Base-by-base conservation (phyloP, 2,888 invertebrate genomes). In the Stomorhina lunata region DNA sequence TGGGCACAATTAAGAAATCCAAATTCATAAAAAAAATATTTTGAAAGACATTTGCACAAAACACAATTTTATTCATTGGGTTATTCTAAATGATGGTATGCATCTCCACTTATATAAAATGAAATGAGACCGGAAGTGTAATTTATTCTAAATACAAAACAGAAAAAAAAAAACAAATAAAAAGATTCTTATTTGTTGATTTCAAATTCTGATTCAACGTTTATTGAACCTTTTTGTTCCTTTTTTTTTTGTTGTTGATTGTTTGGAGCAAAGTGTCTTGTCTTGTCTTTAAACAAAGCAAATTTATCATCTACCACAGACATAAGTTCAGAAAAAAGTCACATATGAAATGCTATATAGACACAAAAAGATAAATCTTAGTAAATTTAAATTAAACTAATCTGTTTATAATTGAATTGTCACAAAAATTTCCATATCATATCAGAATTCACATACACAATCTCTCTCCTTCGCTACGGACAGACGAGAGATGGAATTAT, bases 401-500 rank as follows among this genome's bases (percentile, higher is more conserved):
- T 75, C 75, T 79, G 45, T 59, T 69, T 65, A 53, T 82, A 82
- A 82, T 82, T 82, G 79, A 79, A 82, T 79, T 82, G 79, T 82
- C 79, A 75, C 45, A 78, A 55, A 72, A 69, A 57, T 65, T 57
- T 76, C 71, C 76, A 71, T 80, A 65, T 40, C 75, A 55, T 57
- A 53, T 63, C 37, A 66, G 55, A 48, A 57, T 45, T 15, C 40
- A 66, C 29, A 20, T n/a, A n/a, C 63, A 63, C 29, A 32, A 32
- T n/a, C 2, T 57, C 37, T 29, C 17, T n/a, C n/a, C n/a, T n/a
- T n/a, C n/a, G n/a, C 6, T 29, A 25, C 12, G n/a, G 12, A 17
- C 22, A 59, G n/a, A 17, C 0, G 43, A 55, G 5, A 17, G 12
- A 66, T 45, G 25, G 17, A 17, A 43, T 25, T 43, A 27, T 57